phyloP scores from a whole-genome alignment of 2,888 invertebrate species.

The Orthosia gothica region DNA sequence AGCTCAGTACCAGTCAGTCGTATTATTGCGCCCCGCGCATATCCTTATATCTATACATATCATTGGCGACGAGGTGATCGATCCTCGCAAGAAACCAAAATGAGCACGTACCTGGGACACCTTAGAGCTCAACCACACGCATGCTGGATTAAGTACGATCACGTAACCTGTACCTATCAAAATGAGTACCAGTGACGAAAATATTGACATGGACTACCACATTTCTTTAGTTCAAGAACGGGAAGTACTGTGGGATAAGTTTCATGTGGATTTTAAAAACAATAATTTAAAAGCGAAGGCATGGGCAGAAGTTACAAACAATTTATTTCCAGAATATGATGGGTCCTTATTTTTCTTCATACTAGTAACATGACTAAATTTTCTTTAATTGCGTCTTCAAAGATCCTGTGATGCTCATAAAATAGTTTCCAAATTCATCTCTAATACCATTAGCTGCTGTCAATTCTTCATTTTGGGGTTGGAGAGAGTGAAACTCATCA shows the following conservation, averaged over 20 bases:
- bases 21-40: no score
- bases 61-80: no score
- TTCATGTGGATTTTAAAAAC: conserved; percentile 30
- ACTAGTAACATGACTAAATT: conserved; percentile 30
- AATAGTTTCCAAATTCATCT: conserved; percentile 43
- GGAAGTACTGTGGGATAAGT: conserved; percentile 33
- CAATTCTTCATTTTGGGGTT: conserved; percentile 34
- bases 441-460: conserved; percentile 43
- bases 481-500: conserved; percentile 58
- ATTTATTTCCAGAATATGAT: no score
- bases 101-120: no score
- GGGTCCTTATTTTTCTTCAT: conserved; percentile 39
- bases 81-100: no score
- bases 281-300: conserved; percentile 24
- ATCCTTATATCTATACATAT: no score
- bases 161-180: conserved; percentile 27
- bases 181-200: conserved; percentile 41
- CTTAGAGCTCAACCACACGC: no score
- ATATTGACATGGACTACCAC: conserved; percentile 35
- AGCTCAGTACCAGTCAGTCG: no score
- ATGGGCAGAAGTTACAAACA: conserved; percentile 33
- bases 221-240: conserved; percentile 50
- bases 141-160: conserved; percentile 30
- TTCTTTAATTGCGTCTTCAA: conserved; percentile 47
- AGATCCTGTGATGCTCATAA: conserved; percentile 50